Evolutionary conservation across 2,888 invertebrate species (phyloP).

Genomic region (Dromius quadrimaculatus): DNA sequence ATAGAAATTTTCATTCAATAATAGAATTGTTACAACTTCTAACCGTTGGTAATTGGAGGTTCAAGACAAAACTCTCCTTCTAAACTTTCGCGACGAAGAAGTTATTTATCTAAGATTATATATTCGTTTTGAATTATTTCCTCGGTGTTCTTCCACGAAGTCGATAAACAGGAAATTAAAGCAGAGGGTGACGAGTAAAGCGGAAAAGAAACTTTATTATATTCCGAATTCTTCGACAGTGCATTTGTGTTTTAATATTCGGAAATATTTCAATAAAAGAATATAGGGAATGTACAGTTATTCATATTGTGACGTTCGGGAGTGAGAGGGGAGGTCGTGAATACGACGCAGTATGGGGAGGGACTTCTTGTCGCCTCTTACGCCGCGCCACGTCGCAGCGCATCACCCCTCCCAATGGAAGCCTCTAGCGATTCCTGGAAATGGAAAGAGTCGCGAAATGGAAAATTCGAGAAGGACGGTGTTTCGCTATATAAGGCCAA

Average conservation of each 20-base stretch:
- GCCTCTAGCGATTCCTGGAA: too few relatives aligned
- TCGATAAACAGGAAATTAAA: slow-evolving; percentile 23
- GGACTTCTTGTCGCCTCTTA: too few relatives aligned
- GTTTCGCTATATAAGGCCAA: too few relatives aligned
- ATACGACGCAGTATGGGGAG: too few relatives aligned
- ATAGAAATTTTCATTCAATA: too few relatives aligned
- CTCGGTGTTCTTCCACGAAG: neutral
- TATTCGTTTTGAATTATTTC: slow-evolving; percentile 23
- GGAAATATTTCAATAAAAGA: neutral
- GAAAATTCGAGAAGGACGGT: too few relatives aligned
- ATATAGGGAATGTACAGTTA: slow-evolving; percentile 8
- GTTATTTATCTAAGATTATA: neutral
- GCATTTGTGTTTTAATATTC: slow-evolving; percentile 15
- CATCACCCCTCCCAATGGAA: too few relatives aligned
- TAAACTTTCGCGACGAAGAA: neutral
- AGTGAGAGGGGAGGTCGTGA: too few relatives aligned
- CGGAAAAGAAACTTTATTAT: slow-evolving; percentile 11
- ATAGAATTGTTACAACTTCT: neutral
- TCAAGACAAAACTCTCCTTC: neutral
- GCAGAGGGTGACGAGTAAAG: slow-evolving; percentile 22
- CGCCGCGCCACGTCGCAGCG: too few relatives aligned
- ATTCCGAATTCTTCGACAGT: slow-evolving; percentile 14
- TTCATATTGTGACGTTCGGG: too few relatives aligned
- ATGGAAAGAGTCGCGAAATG: too few relatives aligned
- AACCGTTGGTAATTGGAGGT: neutral